Percentiles rank a stretch among this genome's conserved stretches.
Conservation (phyloP, 1,140 invertebrate species). For the Neodiprion pinetum region DNA sequence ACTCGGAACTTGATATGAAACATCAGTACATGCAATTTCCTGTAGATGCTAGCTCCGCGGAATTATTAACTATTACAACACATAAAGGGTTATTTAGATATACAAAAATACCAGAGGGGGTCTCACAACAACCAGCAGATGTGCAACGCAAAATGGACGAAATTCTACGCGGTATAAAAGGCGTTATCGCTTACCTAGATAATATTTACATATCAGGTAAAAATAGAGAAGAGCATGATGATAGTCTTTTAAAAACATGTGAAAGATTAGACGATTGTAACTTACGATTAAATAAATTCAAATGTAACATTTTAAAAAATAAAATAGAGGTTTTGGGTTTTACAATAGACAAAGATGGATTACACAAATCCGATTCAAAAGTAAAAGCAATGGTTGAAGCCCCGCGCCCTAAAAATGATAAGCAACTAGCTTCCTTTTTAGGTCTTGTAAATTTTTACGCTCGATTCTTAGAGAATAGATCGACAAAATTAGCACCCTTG, state of each 20-base stretch:
- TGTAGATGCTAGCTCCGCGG: conserved; percentile 31
- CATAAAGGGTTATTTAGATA: conserved; percentile 48
- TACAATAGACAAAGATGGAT: conserved; percentile 43
- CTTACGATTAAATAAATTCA: background rate
- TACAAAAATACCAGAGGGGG: conserved; percentile 52
- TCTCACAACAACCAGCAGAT: conserved; percentile 28
- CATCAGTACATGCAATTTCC: conserved; percentile 4
- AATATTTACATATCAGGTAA: background rate
- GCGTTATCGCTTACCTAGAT: conserved; percentile 35
- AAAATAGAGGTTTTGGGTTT: conserved; percentile 42
- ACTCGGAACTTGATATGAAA: conserved; percentile 1
- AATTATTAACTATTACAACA: conserved; percentile 40
- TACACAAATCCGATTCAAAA: conserved; percentile 42
- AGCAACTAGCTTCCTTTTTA: conserved; percentile 31
- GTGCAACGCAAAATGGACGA: conserved; percentile 43
- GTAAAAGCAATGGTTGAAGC: conserved; percentile 46
- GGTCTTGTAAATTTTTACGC: conserved; percentile 4
- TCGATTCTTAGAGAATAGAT: conserved; percentile 2
- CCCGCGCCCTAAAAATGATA: conserved; percentile 41
- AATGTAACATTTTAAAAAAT: background rate
- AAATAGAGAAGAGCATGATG: background rate
- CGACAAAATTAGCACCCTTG: conserved; percentile 1
- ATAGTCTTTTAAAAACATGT: background rate
- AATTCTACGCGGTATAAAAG: conserved; percentile 37
- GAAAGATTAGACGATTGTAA: background rate